A percentile compares a stretch with the other conserved stretches of the same genome.
These are phyloP conservation scores for Autographa gamma DNA, from an alignment of 2,888 invertebrate genomes.

Conservation along the genomic window DNA sequence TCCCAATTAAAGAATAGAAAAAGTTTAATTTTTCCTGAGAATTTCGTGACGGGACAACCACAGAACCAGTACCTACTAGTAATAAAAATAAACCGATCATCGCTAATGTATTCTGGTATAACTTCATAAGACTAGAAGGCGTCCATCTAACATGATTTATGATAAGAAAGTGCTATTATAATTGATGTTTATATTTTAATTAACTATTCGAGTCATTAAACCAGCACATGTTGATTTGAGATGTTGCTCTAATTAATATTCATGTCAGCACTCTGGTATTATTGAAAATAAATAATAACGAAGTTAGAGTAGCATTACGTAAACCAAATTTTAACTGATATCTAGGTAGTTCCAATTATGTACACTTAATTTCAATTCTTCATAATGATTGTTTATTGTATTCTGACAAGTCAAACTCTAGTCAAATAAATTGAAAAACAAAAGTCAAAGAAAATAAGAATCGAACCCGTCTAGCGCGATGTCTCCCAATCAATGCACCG, in stretches of 20 bases:
- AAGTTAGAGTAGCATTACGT: constrained; percentile 15
- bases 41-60: no score
- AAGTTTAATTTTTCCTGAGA: no score
- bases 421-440: no score
- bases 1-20: no score
- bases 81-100: not conserved
- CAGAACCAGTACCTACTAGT: not conserved
- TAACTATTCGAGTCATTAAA: not conserved
- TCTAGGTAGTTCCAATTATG: constrained; percentile 37
- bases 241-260: not conserved
- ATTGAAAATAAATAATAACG: not conserved
- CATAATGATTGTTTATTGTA: no score
- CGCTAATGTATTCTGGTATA: not conserved
- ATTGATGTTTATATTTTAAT: not conserved
- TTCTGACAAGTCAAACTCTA: no score
- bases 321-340: constrained; percentile 23
- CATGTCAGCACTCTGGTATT: not conserved
- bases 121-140: not conserved
- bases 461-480: no score
- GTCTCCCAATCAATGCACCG: no score
- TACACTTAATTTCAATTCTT: constrained; percentile 8
- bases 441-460: no score
- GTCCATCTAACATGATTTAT: not conserved
- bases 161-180: constrained; percentile 1
- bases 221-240: not conserved